Conservation (phyloP, 2,113 vertebrate genomes). For the Turnix velox region DNA sequence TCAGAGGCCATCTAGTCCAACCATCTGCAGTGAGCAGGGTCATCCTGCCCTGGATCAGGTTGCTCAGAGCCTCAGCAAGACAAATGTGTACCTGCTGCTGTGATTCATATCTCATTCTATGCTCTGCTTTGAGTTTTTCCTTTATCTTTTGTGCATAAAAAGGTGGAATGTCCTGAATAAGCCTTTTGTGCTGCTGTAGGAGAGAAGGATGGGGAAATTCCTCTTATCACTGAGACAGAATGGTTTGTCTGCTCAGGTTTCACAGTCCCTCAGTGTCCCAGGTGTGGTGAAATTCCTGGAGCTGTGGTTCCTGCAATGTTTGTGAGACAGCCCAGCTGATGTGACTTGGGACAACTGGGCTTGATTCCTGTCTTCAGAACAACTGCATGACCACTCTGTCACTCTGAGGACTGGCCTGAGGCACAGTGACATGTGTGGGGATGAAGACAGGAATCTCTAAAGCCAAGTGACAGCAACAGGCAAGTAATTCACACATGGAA, state of each 20-base stretch:
- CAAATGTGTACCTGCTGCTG: no score
- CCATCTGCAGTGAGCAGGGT: no score
- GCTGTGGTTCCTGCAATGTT: neutral
- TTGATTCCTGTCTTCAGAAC: neutral
- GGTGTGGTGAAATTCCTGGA: neutral
- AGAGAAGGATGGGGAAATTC: neutral
- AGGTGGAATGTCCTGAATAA: neutral
- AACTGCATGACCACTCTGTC: neutral
- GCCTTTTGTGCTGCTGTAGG: neutral
- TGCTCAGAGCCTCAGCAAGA: no score
- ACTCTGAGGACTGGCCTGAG: neutral
- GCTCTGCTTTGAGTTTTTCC: neutral
- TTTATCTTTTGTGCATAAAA: neutral
- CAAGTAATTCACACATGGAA: neutral
- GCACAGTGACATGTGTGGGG: rapidly evolving
- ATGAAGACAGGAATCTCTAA: neutral
- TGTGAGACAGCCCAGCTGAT: neutral
- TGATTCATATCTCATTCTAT: no score
- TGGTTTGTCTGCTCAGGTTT: neutral
- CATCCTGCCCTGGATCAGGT: no score
- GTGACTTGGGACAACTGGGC: neutral
- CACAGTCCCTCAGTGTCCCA: neutral
- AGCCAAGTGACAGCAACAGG: neutral
- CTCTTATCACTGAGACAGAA: neutral
- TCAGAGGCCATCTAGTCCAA: no score